These are phyloP conservation scores for Amphibalanus amphitrite DNA, from an alignment of 1,140 invertebrate species.

Conservation along the genomic window DNA sequence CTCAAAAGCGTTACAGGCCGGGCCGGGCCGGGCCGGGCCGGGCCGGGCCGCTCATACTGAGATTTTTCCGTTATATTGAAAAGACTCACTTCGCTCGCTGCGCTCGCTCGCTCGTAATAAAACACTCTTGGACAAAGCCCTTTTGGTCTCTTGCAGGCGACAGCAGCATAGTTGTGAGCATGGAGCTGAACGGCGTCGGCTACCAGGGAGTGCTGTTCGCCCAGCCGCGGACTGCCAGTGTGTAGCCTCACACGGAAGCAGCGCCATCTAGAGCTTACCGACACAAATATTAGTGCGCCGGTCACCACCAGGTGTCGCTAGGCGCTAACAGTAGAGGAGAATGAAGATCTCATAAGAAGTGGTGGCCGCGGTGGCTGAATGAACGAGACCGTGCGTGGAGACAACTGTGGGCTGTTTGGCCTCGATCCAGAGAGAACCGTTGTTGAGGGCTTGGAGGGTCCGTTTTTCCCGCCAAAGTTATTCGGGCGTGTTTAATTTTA, in stretches of 20 bases:
- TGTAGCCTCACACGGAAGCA: not conserved
- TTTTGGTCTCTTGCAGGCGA: not conserved
- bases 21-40: too few species aligned
- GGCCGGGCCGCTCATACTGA: too few species aligned
- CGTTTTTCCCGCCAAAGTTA: too few species aligned
- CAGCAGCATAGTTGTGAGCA: slow-evolving; percentile 56
- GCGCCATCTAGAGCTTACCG: not conserved
- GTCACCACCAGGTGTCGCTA: not conserved
- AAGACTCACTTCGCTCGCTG: too few species aligned
- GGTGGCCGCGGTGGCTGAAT: not conserved
- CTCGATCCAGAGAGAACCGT: not conserved
- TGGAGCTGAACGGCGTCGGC: slow-evolving; percentile 86
- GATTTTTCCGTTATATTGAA: too few species aligned
- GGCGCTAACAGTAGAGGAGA: not conserved
- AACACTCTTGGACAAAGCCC: too few species aligned
- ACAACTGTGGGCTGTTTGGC: not conserved
- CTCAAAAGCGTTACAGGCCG: too few species aligned
- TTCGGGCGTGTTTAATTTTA: too few species aligned
- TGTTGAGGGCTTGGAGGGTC: too few species aligned
- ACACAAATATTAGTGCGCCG: not conserved
- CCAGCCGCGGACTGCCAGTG: slow-evolving; percentile 27
- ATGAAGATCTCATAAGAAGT: not conserved
- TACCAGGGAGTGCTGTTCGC: slow-evolving; percentile 78
- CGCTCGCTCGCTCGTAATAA: too few species aligned
- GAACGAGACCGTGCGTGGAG: not conserved